These are phyloP conservation scores for Abscondita cerata DNA, from an alignment of 2,888 invertebrate species.

Conservation along the genomic window DNA sequence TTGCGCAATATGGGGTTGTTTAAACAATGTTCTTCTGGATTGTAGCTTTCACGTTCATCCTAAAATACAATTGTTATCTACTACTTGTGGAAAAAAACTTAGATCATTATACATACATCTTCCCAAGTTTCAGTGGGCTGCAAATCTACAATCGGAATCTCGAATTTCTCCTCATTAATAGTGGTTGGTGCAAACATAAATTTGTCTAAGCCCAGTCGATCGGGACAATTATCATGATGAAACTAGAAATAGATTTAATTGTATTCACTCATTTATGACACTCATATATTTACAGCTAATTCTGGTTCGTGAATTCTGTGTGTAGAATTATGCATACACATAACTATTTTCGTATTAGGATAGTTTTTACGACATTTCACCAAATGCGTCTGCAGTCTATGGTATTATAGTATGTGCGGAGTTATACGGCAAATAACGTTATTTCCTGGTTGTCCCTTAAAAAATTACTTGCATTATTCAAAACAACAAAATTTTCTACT, in stretches of 20 bases:
- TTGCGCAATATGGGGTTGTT: conserved; percentile 38
- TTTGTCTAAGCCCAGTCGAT: conserved; percentile 41
- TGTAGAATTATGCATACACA: conserved; percentile 65
- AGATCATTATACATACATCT: conserved; percentile 38
- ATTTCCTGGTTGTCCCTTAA: conserved; percentile 34
- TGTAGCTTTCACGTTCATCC: conserved; percentile 38
- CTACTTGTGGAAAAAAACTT: conserved; percentile 18
- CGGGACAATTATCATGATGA: conserved; percentile 45
- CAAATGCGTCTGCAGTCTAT: conserved; percentile 64
- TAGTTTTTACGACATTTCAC: conserved; percentile 65
- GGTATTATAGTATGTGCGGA: conserved; percentile 62
- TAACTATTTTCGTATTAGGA: conserved; percentile 54
- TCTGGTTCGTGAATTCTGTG: conserved; percentile 65
- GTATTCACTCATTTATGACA: neutral
- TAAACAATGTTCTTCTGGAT: conserved; percentile 40
- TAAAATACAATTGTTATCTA: too few species aligned
- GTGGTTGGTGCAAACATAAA: conserved; percentile 36
- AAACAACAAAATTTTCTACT: too few species aligned
- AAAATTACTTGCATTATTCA: too few species aligned
- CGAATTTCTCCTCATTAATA: conserved; percentile 26
- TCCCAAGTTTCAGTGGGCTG: conserved; percentile 48
- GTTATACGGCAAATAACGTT: conserved; percentile 67
- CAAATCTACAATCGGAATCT: conserved; percentile 32
- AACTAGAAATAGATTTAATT: conserved; percentile 40
- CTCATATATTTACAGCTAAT: conserved; percentile 55